A percentile compares a stretch with the other conserved stretches of the same genome.
Evolutionary conservation across 2,888 invertebrate genomes (phyloP).

Genomic region (Teleiodes luculella): DNA sequence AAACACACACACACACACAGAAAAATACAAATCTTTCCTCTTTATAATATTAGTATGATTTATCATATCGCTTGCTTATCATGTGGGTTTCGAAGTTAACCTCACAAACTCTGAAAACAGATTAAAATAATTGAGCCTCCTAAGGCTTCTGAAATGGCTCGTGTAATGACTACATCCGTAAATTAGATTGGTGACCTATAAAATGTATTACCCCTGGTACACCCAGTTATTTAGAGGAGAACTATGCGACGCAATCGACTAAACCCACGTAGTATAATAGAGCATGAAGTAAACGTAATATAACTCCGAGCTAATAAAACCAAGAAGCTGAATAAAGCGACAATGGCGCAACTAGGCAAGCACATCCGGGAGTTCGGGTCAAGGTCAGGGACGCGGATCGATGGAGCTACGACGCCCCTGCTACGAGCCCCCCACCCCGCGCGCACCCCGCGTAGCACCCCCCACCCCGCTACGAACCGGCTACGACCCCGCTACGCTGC

Average conservation of each 20-base stretch:
- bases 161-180: no score
- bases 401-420: conserved; percentile 76
- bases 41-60: no score
- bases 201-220: no score
- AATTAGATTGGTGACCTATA: no score
- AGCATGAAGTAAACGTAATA: conserved; percentile 44
- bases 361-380: conserved; percentile 79
- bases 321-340: conserved; percentile 57
- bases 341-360: conserved; percentile 68
- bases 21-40: no score
- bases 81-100: no score
- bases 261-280: conserved; percentile 34
- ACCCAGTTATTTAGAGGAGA: no score
- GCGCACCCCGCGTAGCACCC: conserved; percentile 28
- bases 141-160: no score
- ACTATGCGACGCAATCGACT: conserved; percentile 22
- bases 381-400: conserved; percentile 82
- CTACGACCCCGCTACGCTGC: conserved; percentile 28
- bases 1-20: no score
- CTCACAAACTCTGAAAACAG: no score
- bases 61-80: no score
- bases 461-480: conserved; percentile 32
- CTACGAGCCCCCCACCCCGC: conserved; percentile 42
- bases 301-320: conserved; percentile 63
- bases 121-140: no score